Evolutionary conservation across 2,113 vertebrate genomes (phyloP), one percentile per base, ranked within the genome.

Genomic region (Silurus asotus): DNA sequence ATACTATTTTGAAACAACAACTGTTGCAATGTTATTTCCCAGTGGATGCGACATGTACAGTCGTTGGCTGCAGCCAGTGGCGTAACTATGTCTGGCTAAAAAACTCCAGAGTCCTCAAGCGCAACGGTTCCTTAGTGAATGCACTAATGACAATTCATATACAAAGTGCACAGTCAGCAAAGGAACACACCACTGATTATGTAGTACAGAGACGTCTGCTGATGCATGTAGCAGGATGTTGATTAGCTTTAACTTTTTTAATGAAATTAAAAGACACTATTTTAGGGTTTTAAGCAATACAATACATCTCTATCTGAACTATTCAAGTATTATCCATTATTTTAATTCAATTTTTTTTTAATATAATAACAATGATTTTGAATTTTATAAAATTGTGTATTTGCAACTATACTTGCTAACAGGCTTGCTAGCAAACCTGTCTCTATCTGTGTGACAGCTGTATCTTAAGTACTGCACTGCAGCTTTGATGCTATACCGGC

Each of bases 61-160:
- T 67, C 23, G 8, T 25, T 84, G 23, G 74, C 82, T 87, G 70
- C 62, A 72, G 69, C 25, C 14, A 67, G 81, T 88, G 83, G 64
- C 75, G 87, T 76, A 90, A 90, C 80, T 62, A 58, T 55, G 87
- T 90, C 89, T 90, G 87, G 67, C 82, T 87, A 51, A 48, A 82
- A 82, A 76, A 45, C 77, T 72, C 74, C 56, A 49, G 28, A 75
- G 65, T 6, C 85, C 65, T 15, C 17, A 64, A 37, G 28, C 59
- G 75, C 45, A 86, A 37, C 19, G 6, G 8, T 82, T 67, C n/a
- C 48, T 61, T 37, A 28, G 11, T 53, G 75, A 62, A 62, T n/a
- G 48, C 75, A 45, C 82, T 72, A 58, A 58, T 37, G 14, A 49
- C n/a, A 37, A 56, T 13, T 78, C 13, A 5, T 61, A 83, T 13